These are phyloP conservation scores for Pipa parva DNA, from an alignment of 2,113 vertebrate genomes.

Conservation along the genomic window DNA sequence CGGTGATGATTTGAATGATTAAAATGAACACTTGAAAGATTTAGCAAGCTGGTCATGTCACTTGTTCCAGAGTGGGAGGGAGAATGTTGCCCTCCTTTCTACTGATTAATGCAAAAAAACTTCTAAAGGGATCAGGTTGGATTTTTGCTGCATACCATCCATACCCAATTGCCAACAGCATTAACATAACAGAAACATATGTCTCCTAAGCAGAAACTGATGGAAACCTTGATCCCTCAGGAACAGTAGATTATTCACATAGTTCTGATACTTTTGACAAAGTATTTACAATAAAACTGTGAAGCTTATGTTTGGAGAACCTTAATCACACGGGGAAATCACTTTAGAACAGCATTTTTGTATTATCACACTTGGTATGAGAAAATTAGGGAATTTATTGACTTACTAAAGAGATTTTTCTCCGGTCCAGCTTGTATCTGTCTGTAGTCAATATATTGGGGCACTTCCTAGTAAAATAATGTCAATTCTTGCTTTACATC, in stretches of 20 bases:
- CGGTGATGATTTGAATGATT: too few relatives aligned
- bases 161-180: conserved; percentile 18
- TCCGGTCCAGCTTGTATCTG: too few relatives aligned
- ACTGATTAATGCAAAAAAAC: not conserved
- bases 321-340: too few relatives aligned
- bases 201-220: not conserved
- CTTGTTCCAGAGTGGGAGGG: not conserved
- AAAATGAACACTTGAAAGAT: not conserved
- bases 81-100: not conserved
- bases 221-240: not conserved
- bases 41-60: not conserved
- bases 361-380: too few relatives aligned
- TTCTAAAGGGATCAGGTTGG: conserved; percentile 6
- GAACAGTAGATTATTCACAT: not conserved
- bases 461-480: too few relatives aligned
- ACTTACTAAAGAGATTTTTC: too few relatives aligned
- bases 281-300: too few relatives aligned
- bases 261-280: not conserved
- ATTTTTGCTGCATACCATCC: conserved; percentile 20
- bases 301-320: too few relatives aligned
- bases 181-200: not conserved
- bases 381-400: too few relatives aligned
- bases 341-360: too few relatives aligned
- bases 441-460: too few relatives aligned
- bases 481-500: too few relatives aligned